Base-by-base conservation (phyloP, 2,888 invertebrate species). In the Drosophila greeni region DNA sequence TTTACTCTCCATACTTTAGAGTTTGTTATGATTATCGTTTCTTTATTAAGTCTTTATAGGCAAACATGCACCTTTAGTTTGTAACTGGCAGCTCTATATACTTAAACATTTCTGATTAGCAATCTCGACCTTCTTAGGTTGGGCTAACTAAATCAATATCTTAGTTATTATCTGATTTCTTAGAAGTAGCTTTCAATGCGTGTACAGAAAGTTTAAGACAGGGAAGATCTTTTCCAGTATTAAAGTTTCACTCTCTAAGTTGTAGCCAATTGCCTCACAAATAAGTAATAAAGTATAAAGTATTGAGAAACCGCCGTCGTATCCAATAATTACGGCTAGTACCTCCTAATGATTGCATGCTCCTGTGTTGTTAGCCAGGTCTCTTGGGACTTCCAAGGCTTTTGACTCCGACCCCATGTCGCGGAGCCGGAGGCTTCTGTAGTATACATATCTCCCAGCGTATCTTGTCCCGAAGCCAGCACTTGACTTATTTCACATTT, bases 401-500 rank as follows among this genome's bases (percentile, higher is more conserved):
- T 34, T 51, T n/a, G 16, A n/a, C 43, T 43, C 8, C 16, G 18
- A 11, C 29, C 11, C n/a, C 4, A n/a, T 49, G 24, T 51, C 42
- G n/a, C 14, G 12, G 9, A 33, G 31, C n/a, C 9, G 9, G 14
- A n/a, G 60, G 9, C 45, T 24, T 20, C 14, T 34, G 9, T 26
- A n/a, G 12, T 34, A 9, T 20, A 31, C 39, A 29, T 36, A 51
- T 43, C 26, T 16, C 20, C 9, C 18, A n/a, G 42, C 11, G 18
- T 33, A 48, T 43, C 48, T 36, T 6, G 39, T 36, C 61, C 49
- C 51, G 14, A 39, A 53, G 42, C 45, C 54, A 60, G 24, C 48
- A 65, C 80, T 76, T 76, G 75, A 79, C 75, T 79, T 73, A 76
- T 74, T 68, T 73, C 52, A 73, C 65, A 66, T 72, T 66, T 67